Percentiles rank a stretch among this genome's conserved stretches.
Evolutionary conservation across 2,797 vertebrate species (phyloP).

Genomic region (Xyrichtys novacula): DNA sequence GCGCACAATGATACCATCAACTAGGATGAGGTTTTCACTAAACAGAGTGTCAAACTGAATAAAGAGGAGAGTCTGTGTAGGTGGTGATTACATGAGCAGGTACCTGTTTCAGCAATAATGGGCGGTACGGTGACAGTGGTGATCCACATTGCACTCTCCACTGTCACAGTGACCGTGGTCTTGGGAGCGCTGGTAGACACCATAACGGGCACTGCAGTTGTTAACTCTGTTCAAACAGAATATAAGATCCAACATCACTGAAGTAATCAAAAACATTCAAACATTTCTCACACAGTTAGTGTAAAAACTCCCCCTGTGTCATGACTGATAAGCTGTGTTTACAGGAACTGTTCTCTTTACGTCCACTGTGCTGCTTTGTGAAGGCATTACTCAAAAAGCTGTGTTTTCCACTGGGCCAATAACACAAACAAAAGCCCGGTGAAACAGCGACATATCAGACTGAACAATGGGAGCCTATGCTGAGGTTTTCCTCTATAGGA

Average conservation of each 20-base stretch:
- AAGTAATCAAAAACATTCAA: constrained; percentile 14
- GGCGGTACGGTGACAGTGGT: constrained; percentile 71
- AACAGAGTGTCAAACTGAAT: neutral
- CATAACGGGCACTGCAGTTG: constrained; percentile 70
- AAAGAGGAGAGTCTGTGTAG: neutral
- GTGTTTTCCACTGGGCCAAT: constrained; percentile 57
- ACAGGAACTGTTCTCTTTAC: constrained; percentile 38
- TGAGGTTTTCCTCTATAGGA: constrained; percentile 77
- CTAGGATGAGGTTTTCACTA: neutral
- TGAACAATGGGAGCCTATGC: constrained; percentile 79
- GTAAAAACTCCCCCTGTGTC: constrained; percentile 33
- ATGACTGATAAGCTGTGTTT: constrained; percentile 57
- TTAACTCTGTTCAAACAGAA: constrained; percentile 71
- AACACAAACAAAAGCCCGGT: constrained; percentile 73
- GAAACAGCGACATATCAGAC: constrained; percentile 61
- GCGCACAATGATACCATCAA: constrained; percentile 18
- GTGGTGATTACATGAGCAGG: constrained; percentile 4
- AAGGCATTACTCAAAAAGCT: constrained; percentile 53
- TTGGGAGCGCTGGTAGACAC: constrained; percentile 63
- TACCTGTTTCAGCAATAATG: constrained; percentile 77
- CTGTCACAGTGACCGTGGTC: constrained; percentile 35
- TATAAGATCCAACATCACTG: constrained; percentile 3
- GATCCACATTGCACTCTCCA: constrained; percentile 53
- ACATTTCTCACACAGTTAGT: constrained; percentile 31
- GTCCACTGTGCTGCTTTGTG: constrained; percentile 43